phyloP scores from a whole-genome alignment of 2,888 invertebrate species.

The Eupeodes luniger region DNA sequence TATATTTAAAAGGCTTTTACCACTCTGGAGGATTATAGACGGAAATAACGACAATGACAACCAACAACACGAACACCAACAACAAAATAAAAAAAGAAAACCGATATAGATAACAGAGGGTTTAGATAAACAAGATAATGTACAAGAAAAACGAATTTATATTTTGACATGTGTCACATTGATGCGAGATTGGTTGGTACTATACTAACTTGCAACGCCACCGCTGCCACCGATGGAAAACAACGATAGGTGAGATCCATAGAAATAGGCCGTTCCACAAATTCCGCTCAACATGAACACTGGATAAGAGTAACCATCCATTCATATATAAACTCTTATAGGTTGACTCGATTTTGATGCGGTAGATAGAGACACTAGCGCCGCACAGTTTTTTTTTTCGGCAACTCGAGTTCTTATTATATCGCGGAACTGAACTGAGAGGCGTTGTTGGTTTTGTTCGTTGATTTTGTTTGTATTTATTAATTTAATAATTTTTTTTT shows the following conservation, averaged over 20 bases:
- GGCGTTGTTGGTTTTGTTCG: neutral
- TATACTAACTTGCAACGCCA: constrained; percentile 82
- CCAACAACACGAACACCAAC: neutral
- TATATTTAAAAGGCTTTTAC: constrained; percentile 23
- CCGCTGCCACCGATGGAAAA: constrained; percentile 82
- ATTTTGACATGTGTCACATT: constrained; percentile 59
- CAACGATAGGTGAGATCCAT: constrained; percentile 82
- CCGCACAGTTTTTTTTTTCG: constrained; percentile 28
- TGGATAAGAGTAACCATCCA: constrained; percentile 62
- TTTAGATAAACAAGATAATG: constrained; percentile 41
- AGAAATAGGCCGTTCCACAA: constrained; percentile 83
- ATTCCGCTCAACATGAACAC: constrained; percentile 84
- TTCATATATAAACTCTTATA: constrained; percentile 19
- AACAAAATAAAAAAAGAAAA: constrained; percentile 17
- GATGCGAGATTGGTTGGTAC: neutral
- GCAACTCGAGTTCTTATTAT: constrained; percentile 2
- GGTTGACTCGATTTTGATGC: neutral
- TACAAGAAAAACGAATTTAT: constrained; percentile 29
- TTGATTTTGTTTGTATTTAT: constrained; percentile 17
- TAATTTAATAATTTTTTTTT: constrained; percentile 10
- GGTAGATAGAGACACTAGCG: neutral
- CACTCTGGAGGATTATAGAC: constrained; percentile 52
- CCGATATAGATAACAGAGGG: constrained; percentile 45
- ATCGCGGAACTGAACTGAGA: neutral
- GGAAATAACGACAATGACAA: constrained; percentile 24